Evolutionary conservation across 2,113 vertebrate species (phyloP).

Genomic region (Lynx canadensis): DNA sequence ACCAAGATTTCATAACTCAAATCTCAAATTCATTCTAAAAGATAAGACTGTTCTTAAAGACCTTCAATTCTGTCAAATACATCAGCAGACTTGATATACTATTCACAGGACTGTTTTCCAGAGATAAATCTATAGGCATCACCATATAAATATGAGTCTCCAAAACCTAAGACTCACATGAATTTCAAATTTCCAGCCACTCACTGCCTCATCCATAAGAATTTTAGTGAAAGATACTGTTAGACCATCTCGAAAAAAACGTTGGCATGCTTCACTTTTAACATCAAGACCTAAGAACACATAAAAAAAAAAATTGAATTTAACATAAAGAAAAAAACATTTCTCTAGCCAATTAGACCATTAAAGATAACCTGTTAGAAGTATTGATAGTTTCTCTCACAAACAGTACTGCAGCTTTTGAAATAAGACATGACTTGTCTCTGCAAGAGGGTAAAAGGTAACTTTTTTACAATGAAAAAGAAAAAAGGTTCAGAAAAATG

Average conservation of each 20-base stretch:
- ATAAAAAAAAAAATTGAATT: conserved; percentile 39
- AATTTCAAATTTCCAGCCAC: conserved; percentile 99
- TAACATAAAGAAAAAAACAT: background rate
- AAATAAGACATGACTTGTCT: background rate
- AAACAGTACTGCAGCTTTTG: background rate
- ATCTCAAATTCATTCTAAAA: background rate
- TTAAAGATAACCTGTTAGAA: background rate
- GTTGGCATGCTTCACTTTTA: conserved; percentile 98
- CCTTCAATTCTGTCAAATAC: background rate
- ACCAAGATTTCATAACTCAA: background rate
- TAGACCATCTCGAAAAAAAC: conserved; percentile 97
- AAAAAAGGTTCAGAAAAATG: background rate
- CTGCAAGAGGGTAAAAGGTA: background rate
- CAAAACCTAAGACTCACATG: conserved; percentile 90
- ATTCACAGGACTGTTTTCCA: background rate
- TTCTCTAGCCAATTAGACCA: background rate
- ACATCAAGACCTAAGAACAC: conserved; percentile 93
- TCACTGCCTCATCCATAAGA: conserved; percentile 97
- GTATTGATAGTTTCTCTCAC: background rate
- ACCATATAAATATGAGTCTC: background rate
- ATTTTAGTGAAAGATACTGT: conserved; percentile 99
- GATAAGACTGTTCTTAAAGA: background rate
- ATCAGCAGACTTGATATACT: background rate
- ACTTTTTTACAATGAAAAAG: background rate
- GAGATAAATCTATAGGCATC: background rate